These are phyloP conservation scores for Motacilla tschutschensis DNA, from an alignment of 2,113 vertebrate species.

Conservation along the genomic window DNA sequence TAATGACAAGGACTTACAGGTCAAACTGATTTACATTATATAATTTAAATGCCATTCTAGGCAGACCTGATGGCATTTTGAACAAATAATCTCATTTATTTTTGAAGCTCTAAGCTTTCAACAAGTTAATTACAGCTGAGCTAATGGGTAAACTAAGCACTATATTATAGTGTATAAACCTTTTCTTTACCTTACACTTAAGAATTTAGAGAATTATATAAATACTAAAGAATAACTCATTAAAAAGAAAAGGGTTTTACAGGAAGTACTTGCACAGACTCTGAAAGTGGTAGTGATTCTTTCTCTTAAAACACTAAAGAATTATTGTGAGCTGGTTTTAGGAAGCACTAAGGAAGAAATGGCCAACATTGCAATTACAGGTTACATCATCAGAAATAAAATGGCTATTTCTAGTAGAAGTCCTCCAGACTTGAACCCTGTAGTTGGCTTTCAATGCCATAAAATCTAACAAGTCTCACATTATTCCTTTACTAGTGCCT, in stretches of 20 bases:
- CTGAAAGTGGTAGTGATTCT: conserved; percentile 17
- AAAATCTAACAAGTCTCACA: conserved; percentile 3
- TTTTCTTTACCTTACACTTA: conserved; percentile 44
- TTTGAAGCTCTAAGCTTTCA: conserved; percentile 65
- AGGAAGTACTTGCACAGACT: conserved; percentile 9
- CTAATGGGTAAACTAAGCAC: conserved; percentile 60
- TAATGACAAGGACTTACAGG: conserved; percentile 73
- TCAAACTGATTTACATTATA: conserved; percentile 78
- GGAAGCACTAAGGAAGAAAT: not conserved
- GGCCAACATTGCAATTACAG: not conserved
- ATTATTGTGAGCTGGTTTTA: not conserved
- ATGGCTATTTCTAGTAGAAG: not conserved
- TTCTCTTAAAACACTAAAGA: conserved; percentile 1
- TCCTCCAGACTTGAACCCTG: not conserved
- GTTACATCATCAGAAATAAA: not conserved
- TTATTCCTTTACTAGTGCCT: not conserved
- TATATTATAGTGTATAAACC: not conserved
- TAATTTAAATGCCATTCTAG: conserved; percentile 80
- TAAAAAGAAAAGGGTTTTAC: conserved; percentile 42
- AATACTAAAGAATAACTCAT: conserved; percentile 49
- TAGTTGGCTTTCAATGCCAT: not conserved
- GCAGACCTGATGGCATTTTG: conserved; percentile 76
- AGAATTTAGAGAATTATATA: conserved; percentile 58
- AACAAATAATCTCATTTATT: conserved; percentile 81
- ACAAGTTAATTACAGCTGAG: conserved; percentile 69